Evolutionary conservation across 2,113 vertebrate species (phyloP).

Genomic region (Laticauda laticaudata): DNA sequence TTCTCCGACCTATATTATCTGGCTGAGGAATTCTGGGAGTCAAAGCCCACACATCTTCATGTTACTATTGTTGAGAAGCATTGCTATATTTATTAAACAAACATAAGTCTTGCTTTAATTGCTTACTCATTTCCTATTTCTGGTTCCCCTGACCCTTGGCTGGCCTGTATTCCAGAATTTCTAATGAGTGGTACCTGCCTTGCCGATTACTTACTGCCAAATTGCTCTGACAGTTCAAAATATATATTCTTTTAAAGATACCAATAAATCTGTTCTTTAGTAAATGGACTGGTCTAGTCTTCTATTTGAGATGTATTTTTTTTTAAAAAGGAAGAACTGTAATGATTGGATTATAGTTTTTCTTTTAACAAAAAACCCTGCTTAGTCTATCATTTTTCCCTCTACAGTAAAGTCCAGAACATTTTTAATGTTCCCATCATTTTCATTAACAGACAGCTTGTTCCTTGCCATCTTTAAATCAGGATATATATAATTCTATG

Average conservation of each 20-base stretch:
- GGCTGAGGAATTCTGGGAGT: too few relatives aligned
- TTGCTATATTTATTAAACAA: too few relatives aligned
- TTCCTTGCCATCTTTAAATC: slow-evolving; percentile 33
- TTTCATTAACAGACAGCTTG: slow-evolving; percentile 40
- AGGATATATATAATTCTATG: slow-evolving; percentile 20
- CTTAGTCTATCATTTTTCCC: slow-evolving; percentile 25
- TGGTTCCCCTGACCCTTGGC: background rate
- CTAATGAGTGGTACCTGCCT: background rate
- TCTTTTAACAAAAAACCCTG: background rate
- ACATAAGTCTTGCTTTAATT: too few relatives aligned
- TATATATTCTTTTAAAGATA: background rate
- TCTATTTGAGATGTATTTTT: background rate
- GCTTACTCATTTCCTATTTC: background rate
- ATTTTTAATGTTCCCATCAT: slow-evolving; percentile 25
- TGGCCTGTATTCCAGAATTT: background rate
- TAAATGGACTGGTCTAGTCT: background rate
- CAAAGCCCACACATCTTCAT: too few relatives aligned
- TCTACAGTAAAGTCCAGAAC: slow-evolving; percentile 23
- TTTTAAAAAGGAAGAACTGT: background rate
- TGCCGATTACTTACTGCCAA: background rate
- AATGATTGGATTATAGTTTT: background rate
- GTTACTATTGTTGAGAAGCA: too few relatives aligned
- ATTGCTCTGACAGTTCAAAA: background rate
- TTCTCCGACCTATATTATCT: too few relatives aligned
- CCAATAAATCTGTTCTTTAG: background rate